phyloP scores from a whole-genome alignment of 1,140 invertebrate genomes.

The Hypsibius dujardini region DNA sequence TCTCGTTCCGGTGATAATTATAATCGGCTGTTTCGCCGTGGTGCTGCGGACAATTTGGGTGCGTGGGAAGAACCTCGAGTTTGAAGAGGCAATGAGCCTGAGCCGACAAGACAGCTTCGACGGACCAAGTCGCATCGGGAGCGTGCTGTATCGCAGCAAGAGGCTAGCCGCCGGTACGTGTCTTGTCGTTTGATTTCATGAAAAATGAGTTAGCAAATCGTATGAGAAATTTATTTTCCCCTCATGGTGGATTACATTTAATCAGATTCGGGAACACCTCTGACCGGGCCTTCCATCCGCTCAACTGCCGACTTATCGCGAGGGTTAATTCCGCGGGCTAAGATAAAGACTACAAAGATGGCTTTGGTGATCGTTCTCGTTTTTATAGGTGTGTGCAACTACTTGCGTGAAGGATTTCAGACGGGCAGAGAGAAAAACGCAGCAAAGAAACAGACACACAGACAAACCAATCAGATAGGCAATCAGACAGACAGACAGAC shows the following conservation, averaged over 20 bases:
- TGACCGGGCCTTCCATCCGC: not conserved
- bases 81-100: conserved; percentile 12
- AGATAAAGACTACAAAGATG: conserved; percentile 94
- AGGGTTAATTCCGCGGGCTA: conserved; percentile 75
- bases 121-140: not conserved
- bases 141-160: conserved; percentile 21
- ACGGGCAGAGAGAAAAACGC: not conserved
- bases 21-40: conserved; percentile 69
- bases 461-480: not conserved
- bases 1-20: conserved; percentile 68
- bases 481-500: too few relatives aligned
- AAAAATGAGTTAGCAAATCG: not conserved
- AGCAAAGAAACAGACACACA: not conserved
- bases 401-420: not conserved
- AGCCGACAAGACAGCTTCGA: conserved; percentile 13
- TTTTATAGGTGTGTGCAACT: conserved; percentile 39
- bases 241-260: not conserved
- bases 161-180: conserved; percentile 10
- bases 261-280: not conserved
- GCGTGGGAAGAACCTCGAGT: conserved; percentile 38
- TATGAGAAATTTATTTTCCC: not conserved
- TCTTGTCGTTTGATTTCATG: not conserved
- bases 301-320: conserved; percentile 29
- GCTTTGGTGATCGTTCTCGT: conserved; percentile 75
- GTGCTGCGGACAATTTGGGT: conserved; percentile 84